A percentile compares a stretch with the other conserved stretches of the same genome.
phyloP scores from a whole-genome alignment of 2,113 vertebrate species.

The Leptosomus discolor region DNA sequence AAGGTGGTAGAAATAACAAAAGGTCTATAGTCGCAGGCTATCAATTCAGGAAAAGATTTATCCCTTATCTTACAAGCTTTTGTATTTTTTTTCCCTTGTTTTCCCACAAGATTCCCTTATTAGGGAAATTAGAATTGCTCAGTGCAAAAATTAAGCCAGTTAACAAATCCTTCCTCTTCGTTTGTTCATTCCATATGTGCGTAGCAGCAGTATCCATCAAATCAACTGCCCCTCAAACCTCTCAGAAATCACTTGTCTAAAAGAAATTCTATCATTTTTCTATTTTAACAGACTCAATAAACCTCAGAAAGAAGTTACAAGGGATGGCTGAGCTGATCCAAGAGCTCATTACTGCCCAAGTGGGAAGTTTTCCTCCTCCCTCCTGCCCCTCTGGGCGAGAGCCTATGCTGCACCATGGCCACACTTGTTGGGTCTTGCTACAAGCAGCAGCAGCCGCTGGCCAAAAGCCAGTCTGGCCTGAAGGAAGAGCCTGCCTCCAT shows the following conservation, averaged over 20 bases:
- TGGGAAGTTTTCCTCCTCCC: not conserved
- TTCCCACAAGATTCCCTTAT: not conserved
- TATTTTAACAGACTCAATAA: not conserved
- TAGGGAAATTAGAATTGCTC: not conserved
- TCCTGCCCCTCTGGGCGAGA: not conserved
- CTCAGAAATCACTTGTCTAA: not conserved
- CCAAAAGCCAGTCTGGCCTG: rapidly evolving
- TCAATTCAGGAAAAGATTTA: not conserved
- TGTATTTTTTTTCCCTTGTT: rapidly evolving
- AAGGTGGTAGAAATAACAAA: not conserved
- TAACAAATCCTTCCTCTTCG: not conserved
- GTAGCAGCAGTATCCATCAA: not conserved
- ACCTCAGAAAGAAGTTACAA: not conserved
- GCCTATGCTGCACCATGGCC: not conserved
- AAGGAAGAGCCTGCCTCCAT: not conserved
- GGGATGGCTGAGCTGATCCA: not conserved
- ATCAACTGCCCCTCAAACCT: not conserved
- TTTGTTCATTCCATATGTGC: not conserved
- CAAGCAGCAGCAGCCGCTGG: rapidly evolving
- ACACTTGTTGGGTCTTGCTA: rapidly evolving
- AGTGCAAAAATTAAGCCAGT: not conserved
- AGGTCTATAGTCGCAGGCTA: not conserved
- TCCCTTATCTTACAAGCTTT: not conserved
- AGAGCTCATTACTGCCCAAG: rapidly evolving
- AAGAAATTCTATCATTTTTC: not conserved